These are phyloP conservation scores for Drosophila neutralis DNA, from an alignment of 2,888 invertebrate genomes.

Conservation along the genomic window DNA sequence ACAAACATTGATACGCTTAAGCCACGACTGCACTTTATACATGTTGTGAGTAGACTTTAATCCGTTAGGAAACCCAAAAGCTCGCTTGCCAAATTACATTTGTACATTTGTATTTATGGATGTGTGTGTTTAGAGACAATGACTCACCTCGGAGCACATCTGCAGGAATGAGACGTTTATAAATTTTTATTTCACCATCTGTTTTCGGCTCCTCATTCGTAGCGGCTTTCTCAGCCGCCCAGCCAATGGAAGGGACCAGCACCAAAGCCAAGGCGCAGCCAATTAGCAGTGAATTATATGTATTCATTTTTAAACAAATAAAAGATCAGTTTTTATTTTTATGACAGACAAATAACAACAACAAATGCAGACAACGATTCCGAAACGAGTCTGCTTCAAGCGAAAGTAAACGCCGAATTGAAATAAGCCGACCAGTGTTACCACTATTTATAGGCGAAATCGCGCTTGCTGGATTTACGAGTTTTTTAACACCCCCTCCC, in stretches of 20 bases:
- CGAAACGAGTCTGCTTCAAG: constrained; percentile 58
- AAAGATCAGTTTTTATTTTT: neutral
- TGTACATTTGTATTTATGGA: neutral
- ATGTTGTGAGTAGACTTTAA: neutral
- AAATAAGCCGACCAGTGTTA: constrained; percentile 55
- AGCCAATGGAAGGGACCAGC: constrained; percentile 15
- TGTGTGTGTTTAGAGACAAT: neutral
- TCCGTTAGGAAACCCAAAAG: neutral
- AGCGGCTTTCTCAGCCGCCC: constrained; percentile 24
- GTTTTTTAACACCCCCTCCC: constrained; percentile 29
- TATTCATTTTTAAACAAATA: constrained; percentile 35
- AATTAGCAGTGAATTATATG: constrained; percentile 18
- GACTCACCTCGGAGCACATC: constrained; percentile 93
- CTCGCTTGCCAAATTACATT: neutral
- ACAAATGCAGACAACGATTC: constrained; percentile 25
- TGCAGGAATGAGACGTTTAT: constrained; percentile 93
- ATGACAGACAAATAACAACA: constrained; percentile 4
- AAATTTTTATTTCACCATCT: constrained; percentile 88
- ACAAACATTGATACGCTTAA: neutral
- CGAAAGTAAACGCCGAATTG: constrained; percentile 82
- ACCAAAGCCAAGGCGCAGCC: constrained; percentile 25
- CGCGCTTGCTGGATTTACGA: constrained; percentile 29
- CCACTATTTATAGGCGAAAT: constrained; percentile 80
- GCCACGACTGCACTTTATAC: constrained; percentile 10
- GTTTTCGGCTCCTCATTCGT: constrained; percentile 22